Evolutionary conservation across 2,113 vertebrate genomes (phyloP).

Genomic region (Dicentrarchus labrax): DNA sequence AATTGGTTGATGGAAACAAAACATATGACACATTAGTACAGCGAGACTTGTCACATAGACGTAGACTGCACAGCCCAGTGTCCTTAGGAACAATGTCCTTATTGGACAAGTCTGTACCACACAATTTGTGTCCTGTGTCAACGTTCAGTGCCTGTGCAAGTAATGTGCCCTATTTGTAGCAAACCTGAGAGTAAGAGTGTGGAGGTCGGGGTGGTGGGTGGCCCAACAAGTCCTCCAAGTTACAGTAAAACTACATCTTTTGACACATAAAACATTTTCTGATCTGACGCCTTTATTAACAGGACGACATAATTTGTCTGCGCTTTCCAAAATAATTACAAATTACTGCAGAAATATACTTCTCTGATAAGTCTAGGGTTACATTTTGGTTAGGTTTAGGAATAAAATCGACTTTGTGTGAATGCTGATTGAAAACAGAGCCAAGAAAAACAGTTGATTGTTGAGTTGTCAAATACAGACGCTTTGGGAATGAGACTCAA

Average conservation of each 20-base stretch:
- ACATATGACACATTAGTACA: background rate
- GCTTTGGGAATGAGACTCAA: too few species aligned
- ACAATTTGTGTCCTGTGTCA: background rate
- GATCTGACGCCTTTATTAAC: too few species aligned
- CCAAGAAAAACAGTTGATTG: too few species aligned
- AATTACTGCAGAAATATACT: background rate
- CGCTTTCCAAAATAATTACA: too few species aligned
- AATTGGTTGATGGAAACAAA: background rate
- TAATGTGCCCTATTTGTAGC: background rate
- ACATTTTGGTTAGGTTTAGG: background rate
- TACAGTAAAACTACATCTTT: background rate
- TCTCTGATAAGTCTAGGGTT: background rate
- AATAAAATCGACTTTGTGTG: background rate
- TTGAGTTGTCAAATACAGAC: too few species aligned
- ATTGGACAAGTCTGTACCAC: background rate
- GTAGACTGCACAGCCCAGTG: background rate
- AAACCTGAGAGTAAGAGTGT: background rate
- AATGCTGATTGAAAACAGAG: too few species aligned
- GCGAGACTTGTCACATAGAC: background rate
- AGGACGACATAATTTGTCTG: too few species aligned
- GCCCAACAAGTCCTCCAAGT: background rate
- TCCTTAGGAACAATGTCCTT: background rate
- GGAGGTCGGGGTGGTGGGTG: too few species aligned
- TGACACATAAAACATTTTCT: too few species aligned
- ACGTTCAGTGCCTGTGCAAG: too few species aligned